Conservation (phyloP, 2,888 invertebrate species). For the Epistrophe eligans region DNA sequence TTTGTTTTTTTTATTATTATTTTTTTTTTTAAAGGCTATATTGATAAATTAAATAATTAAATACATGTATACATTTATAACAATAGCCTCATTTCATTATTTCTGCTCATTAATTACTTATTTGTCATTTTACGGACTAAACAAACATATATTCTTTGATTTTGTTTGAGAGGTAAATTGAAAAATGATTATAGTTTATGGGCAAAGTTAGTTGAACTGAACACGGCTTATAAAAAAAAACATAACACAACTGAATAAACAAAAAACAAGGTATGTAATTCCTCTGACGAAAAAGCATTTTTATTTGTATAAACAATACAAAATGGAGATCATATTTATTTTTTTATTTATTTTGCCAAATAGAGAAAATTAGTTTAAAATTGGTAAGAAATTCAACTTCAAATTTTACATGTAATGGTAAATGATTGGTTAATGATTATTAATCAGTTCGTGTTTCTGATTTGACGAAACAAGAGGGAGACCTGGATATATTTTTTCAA, state of each 20-base stretch:
- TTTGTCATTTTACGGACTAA: not conserved
- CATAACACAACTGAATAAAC: slow-evolving; percentile 64
- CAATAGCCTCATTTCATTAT: slow-evolving; percentile 3
- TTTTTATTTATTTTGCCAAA: too few species aligned
- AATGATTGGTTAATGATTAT: too few species aligned
- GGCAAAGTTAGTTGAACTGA: not conserved
- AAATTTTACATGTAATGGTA: too few species aligned
- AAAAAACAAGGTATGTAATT: slow-evolving; percentile 68
- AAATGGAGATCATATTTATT: too few species aligned
- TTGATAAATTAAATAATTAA: slow-evolving; percentile 37
- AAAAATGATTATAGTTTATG: not conserved
- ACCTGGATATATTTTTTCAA: too few species aligned
- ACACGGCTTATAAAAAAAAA: slow-evolving; percentile 21
- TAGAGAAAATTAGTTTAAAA: too few species aligned
- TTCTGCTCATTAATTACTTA: not conserved
- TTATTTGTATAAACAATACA: not conserved
- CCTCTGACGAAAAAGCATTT: slow-evolving; percentile 22
- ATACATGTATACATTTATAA: slow-evolving; percentile 46
- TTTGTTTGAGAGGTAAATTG: not conserved
- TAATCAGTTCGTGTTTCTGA: too few species aligned
- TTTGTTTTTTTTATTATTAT: slow-evolving; percentile 29
- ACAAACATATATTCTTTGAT: not conserved
- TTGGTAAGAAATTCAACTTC: too few species aligned
- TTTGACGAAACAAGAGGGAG: too few species aligned
- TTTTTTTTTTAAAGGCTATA: slow-evolving; percentile 61